A percentile compares a stretch with the other conserved stretches of the same genome.
Conservation (phyloP, 1,140 invertebrate genomes). For the Pogonognathellus flavescens region DNA sequence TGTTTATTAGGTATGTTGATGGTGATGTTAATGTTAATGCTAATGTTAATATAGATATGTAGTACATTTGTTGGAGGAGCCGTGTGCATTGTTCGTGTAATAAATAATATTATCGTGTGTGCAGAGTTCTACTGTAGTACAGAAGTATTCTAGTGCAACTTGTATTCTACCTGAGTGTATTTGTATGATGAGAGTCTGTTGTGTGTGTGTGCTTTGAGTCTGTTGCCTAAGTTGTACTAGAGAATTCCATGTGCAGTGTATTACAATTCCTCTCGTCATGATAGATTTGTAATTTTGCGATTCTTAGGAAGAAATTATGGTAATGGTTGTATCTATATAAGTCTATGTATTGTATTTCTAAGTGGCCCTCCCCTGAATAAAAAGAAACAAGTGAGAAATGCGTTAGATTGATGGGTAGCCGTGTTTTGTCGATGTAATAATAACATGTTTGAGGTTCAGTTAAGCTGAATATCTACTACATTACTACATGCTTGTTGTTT, state of each 20-base stretch:
- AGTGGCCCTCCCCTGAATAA: conserved; percentile 45
- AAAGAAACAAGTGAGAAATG: conserved; percentile 46
- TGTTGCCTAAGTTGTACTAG: too few species aligned
- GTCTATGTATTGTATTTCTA: conserved; percentile 26
- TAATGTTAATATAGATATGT: neutral
- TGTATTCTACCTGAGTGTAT: too few species aligned
- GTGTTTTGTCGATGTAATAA: conserved; percentile 44
- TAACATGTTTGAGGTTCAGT: conserved; percentile 31
- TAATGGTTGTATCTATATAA: conserved; percentile 32
- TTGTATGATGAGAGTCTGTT: too few species aligned
- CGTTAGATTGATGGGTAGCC: conserved; percentile 47
- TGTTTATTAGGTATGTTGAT: conserved; percentile 15
- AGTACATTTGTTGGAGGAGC: neutral
- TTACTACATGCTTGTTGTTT: conserved; percentile 37
- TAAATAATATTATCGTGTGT: too few species aligned
- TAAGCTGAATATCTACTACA: conserved; percentile 38
- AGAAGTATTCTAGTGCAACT: too few species aligned
- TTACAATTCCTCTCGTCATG: neutral
- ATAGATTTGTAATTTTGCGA: conserved; percentile 47
- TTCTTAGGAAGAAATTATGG: conserved; percentile 27
- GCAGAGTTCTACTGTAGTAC: too few species aligned
- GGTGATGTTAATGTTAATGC: conserved; percentile 20
- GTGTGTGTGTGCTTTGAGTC: too few species aligned
- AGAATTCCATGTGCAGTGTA: neutral
- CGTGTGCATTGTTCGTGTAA: too few species aligned